Conservation (phyloP, 2,888 invertebrate genomes). For the Drosophila paramelanica region DNA sequence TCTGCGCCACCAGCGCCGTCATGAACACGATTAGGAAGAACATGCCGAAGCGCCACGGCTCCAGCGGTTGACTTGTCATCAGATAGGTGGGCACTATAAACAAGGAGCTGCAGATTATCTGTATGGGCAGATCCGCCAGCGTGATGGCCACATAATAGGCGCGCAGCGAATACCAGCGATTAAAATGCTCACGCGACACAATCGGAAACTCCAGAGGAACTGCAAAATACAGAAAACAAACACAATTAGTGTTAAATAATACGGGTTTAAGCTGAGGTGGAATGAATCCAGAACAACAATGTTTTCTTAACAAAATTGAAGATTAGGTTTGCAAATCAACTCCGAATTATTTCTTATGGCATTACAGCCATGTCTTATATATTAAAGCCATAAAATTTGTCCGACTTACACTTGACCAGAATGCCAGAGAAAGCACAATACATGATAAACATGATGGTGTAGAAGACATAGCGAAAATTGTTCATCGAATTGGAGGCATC, state of each 20-base stretch:
- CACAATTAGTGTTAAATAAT: neutral
- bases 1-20: conserved; percentile 93
- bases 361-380: neutral
- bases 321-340: too few species aligned
- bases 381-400: neutral
- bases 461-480: conserved; percentile 95
- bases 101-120: conserved; percentile 90
- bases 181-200: conserved; percentile 93
- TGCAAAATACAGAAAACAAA: conserved; percentile 80
- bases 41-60: conserved; percentile 89
- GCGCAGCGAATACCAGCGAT: conserved; percentile 94
- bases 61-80: conserved; percentile 94
- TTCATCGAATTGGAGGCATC: conserved; percentile 93
- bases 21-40: conserved; percentile 91
- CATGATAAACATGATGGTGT: conserved; percentile 96
- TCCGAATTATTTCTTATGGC: too few species aligned
- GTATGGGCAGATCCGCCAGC: conserved; percentile 92
- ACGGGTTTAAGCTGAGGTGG: neutral
- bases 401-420: conserved; percentile 93
- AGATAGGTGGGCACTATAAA: conserved; percentile 93
- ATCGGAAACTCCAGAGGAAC: conserved; percentile 94
- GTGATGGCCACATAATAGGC: conserved; percentile 93
- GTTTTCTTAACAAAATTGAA: too few species aligned
- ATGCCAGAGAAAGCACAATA: conserved; percentile 97
- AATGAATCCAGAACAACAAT: neutral